These are phyloP conservation scores for Boloria euphrosyne DNA, from an alignment of 2,888 invertebrate genomes.

Conservation along the genomic window DNA sequence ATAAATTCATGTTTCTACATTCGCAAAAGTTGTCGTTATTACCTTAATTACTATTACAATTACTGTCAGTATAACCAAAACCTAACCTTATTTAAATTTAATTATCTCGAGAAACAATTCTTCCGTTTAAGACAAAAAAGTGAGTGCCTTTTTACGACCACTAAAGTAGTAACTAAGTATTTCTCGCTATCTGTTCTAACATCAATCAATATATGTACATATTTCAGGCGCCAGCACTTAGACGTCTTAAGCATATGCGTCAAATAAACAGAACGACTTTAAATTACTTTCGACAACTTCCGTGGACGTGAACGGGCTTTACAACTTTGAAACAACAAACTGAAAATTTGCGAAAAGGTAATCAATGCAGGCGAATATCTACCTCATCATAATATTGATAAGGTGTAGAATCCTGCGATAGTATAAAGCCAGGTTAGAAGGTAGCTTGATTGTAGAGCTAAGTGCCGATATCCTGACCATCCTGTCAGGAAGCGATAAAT, in stretches of 20 bases:
- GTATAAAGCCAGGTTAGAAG: constrained; percentile 11
- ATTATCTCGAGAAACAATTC: too few species aligned
- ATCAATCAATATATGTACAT: background rate
- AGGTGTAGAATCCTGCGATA: constrained; percentile 21
- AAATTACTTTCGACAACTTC: constrained; percentile 35
- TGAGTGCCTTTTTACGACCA: background rate
- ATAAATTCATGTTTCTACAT: too few species aligned
- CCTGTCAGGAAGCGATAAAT: constrained; percentile 51
- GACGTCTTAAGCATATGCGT: constrained; percentile 32
- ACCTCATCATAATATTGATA: background rate
- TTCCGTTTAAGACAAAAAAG: too few species aligned
- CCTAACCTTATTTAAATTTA: too few species aligned
- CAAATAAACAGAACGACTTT: constrained; percentile 30
- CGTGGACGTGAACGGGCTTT: constrained; percentile 32
- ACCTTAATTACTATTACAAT: too few species aligned
- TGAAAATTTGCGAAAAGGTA: constrained; percentile 19
- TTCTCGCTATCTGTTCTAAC: constrained; percentile 19
- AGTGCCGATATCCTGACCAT: constrained; percentile 52
- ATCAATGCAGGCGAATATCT: constrained; percentile 9
- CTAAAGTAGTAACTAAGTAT: background rate
- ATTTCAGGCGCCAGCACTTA: constrained; percentile 24
- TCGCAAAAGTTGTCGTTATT: too few species aligned
- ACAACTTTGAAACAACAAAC: constrained; percentile 24
- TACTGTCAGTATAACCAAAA: too few species aligned
- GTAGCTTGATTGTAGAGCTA: constrained; percentile 40